Conservation (phyloP, 2,888 invertebrate species). For the Caenorhabditis sinica region DNA sequence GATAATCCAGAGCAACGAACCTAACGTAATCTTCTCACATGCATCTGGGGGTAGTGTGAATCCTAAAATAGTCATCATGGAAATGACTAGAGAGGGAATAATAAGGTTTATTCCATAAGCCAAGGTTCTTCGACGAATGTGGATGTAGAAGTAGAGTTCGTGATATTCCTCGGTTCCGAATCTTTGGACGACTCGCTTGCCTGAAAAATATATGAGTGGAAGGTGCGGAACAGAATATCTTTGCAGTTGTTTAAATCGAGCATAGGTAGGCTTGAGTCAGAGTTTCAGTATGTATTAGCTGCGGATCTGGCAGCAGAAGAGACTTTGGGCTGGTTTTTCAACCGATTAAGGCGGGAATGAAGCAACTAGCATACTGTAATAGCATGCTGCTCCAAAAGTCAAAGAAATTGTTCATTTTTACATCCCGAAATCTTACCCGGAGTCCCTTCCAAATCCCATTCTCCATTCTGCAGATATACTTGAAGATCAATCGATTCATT, state of each 20-base stretch:
- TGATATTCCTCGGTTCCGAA: slow-evolving; percentile 74
- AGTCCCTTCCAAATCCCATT: slow-evolving; percentile 76
- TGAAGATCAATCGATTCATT: slow-evolving; percentile 77
- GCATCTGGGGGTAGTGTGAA: slow-evolving; percentile 77
- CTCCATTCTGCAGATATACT: slow-evolving; percentile 75
- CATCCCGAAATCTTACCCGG: slow-evolving; percentile 38
- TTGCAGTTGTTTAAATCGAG: no score
- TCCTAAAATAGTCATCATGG: slow-evolving; percentile 76
- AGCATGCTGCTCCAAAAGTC: not conserved
- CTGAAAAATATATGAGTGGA: slow-evolving; percentile 9
- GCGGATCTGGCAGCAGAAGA: no score
- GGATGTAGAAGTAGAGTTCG: slow-evolving; percentile 75
- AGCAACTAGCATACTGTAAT: no score
- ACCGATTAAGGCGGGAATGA: no score
- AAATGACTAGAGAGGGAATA: slow-evolving; percentile 75
- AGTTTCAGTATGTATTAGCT: no score
- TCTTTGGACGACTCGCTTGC: slow-evolving; percentile 71
- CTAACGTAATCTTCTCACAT: slow-evolving; percentile 75
- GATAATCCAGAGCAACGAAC: slow-evolving; percentile 13
- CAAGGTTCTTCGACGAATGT: slow-evolving; percentile 72
- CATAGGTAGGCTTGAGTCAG: no score
- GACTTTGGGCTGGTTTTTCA: no score
- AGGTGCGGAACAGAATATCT: no score
- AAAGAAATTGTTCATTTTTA: not conserved
- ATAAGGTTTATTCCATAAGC: slow-evolving; percentile 77